Percentiles rank a stretch among this genome's conserved stretches.
Conservation (phyloP, 1,140 invertebrate species). For the Lepidostoma basale region DNA sequence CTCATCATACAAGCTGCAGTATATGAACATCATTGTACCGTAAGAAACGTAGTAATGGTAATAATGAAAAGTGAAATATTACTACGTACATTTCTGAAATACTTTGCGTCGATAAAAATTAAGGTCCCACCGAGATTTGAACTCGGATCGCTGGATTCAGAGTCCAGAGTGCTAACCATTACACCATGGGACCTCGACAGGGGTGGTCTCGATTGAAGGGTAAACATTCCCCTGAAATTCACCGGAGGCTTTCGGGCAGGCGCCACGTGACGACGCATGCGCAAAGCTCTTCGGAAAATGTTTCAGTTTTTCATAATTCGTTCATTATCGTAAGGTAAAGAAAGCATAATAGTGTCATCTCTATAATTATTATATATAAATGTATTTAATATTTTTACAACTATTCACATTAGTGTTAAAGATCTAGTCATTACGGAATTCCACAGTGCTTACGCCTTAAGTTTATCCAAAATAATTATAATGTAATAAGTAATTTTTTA, state of each 20-base stretch:
- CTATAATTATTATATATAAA: too few relatives aligned
- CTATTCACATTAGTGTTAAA: too few relatives aligned
- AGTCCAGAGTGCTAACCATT: slow-evolving; percentile 83
- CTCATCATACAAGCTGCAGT: not conserved
- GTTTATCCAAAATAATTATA: too few relatives aligned
- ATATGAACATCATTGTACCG: too few relatives aligned
- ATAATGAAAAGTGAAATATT: too few relatives aligned
- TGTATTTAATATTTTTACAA: too few relatives aligned
- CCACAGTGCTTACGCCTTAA: too few relatives aligned
- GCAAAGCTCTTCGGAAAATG: not conserved
- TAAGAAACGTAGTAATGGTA: too few relatives aligned
- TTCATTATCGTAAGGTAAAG: not conserved
- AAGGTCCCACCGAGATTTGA: slow-evolving; percentile 75
- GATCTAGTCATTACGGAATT: too few relatives aligned
- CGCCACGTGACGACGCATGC: slow-evolving; percentile 30
- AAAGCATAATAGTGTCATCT: too few relatives aligned
- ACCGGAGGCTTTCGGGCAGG: slow-evolving; percentile 36
- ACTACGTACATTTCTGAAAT: not conserved
- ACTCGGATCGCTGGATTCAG: slow-evolving; percentile 81
- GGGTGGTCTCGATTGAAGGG: not conserved
- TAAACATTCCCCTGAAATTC: slow-evolving; percentile 1
- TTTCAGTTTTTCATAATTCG: not conserved
- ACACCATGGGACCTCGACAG: slow-evolving; percentile 73
- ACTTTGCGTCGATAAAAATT: slow-evolving; percentile 49
- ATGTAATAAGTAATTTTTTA: too few relatives aligned